Conservation (phyloP, 37 sponge, comb jelly and placozoan genomes). For the Agelas oroides region DNA sequence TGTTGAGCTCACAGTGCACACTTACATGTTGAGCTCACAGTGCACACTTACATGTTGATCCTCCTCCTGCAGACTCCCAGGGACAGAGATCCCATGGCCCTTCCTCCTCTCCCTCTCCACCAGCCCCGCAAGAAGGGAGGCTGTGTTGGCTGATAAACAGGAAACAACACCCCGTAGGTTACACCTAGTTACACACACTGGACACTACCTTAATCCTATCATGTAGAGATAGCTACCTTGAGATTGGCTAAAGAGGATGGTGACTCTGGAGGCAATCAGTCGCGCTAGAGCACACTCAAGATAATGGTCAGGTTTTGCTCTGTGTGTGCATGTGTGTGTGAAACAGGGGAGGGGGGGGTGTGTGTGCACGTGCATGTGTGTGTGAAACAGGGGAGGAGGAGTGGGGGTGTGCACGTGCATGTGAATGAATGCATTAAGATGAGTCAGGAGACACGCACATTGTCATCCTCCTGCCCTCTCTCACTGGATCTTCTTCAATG, state of each 20-base stretch:
- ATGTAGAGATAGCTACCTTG: too few relatives aligned
- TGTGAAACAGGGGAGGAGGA: too few relatives aligned
- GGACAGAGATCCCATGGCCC: slow-evolving; percentile 13
- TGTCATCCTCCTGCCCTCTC: neutral
- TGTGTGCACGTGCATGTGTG: too few relatives aligned
- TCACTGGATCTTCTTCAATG: slow-evolving; percentile 48
- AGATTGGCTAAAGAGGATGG: slow-evolving; percentile 65
- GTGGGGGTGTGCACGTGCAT: too few relatives aligned
- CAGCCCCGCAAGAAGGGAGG: slow-evolving; percentile 21
- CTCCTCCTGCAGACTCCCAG: neutral
- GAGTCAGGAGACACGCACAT: too few relatives aligned
- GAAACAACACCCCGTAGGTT: neutral
- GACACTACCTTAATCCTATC: too few relatives aligned
- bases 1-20: too few relatives aligned
- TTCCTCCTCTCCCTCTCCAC: slow-evolving; percentile 13
- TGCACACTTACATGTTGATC: slow-evolving; percentile 5
- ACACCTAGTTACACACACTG: too few relatives aligned
- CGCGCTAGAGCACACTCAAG: slow-evolving; percentile 19
- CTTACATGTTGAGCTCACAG: too few relatives aligned
- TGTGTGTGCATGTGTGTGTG: neutral
- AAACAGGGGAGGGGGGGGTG: neutral
- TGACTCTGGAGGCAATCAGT: slow-evolving; percentile 22
- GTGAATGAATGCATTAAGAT: neutral
- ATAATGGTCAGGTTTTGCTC: slow-evolving; percentile 31
- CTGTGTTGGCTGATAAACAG: slow-evolving; percentile 26